phyloP scores from a whole-genome alignment of 2,888 invertebrate species.

The Stramonita haemastoma region DNA sequence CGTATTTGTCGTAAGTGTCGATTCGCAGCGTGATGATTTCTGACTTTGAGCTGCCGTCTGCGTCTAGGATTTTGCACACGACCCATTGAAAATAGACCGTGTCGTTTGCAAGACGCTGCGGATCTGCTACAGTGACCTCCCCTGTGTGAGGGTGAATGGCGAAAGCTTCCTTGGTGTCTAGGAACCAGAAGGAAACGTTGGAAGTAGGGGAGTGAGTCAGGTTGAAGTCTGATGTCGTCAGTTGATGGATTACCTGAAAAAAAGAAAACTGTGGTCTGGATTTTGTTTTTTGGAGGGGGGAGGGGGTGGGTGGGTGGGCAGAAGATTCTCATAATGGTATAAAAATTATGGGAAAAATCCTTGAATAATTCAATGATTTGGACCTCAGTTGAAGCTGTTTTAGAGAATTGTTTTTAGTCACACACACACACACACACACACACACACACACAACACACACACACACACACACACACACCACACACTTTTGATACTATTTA shows the following conservation, averaged over 20 bases:
- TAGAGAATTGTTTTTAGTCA: background rate
- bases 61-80: conserved; percentile 16
- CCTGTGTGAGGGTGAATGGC: conserved; percentile 54
- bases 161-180: conserved; percentile 47
- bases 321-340: too few relatives aligned
- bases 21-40: conserved; percentile 35
- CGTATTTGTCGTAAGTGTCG: conserved; percentile 44
- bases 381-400: too few relatives aligned
- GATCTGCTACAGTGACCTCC: conserved; percentile 49
- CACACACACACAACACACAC: background rate
- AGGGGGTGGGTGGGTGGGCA: too few relatives aligned
- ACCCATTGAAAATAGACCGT: conserved; percentile 44
- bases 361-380: too few relatives aligned
- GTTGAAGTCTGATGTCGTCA: background rate
- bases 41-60: conserved; percentile 1
- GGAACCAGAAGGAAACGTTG: background rate
- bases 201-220: background rate
- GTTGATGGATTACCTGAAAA: background rate
- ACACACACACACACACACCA: too few relatives aligned
- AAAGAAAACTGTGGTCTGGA: background rate
- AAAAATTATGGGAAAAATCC: too few relatives aligned
- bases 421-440: conserved; percentile 24
- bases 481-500: too few relatives aligned
- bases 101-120: conserved; percentile 37
- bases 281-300: too few relatives aligned